A percentile compares a stretch with the other conserved stretches of the same genome.
These are phyloP conservation scores for Oryzias javanicus DNA, from an alignment of 2,113 vertebrate species.

Conservation along the genomic window DNA sequence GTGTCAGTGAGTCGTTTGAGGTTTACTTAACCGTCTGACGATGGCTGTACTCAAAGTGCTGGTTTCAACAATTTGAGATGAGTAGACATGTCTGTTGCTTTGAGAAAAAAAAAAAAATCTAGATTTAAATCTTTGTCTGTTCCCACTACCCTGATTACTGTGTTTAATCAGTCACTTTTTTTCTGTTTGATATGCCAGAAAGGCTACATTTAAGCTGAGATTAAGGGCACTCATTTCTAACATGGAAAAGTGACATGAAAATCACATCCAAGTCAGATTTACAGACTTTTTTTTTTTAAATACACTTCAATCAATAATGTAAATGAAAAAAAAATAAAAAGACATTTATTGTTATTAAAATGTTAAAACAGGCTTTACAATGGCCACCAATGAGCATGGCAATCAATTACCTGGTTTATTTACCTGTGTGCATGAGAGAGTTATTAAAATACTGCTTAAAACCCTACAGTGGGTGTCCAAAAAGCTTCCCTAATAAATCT, in stretches of 20 bases:
- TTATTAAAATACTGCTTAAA: constrained; percentile 76
- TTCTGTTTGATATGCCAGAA: constrained; percentile 34
- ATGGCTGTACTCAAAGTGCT: not conserved
- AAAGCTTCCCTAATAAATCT: constrained; percentile 79
- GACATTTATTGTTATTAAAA: constrained; percentile 36
- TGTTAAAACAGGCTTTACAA: constrained; percentile 46
- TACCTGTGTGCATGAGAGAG: constrained; percentile 76
- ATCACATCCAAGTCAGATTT: constrained; percentile 62
- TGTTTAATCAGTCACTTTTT: constrained; percentile 61
- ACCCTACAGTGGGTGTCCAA: constrained; percentile 66
- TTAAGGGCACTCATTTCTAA: constrained; percentile 58
- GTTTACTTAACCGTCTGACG: not conserved
- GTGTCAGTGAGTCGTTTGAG: not conserved
- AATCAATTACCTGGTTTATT: constrained; percentile 75
- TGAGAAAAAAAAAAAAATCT: constrained; percentile 14
- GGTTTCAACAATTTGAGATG: constrained; percentile 31
- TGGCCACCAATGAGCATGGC: constrained; percentile 60
- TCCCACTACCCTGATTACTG: constrained; percentile 51
- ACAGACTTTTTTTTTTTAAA: constrained; percentile 26
- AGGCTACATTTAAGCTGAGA: constrained; percentile 56
- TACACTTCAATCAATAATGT: constrained; percentile 11
- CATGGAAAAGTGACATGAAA: constrained; percentile 53
- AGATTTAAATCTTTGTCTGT: constrained; percentile 45
- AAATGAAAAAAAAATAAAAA: constrained; percentile 18
- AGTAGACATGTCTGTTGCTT: constrained; percentile 9